Conservation (phyloP, 2,888 invertebrate genomes). For the Melipona bicolor region DNA sequence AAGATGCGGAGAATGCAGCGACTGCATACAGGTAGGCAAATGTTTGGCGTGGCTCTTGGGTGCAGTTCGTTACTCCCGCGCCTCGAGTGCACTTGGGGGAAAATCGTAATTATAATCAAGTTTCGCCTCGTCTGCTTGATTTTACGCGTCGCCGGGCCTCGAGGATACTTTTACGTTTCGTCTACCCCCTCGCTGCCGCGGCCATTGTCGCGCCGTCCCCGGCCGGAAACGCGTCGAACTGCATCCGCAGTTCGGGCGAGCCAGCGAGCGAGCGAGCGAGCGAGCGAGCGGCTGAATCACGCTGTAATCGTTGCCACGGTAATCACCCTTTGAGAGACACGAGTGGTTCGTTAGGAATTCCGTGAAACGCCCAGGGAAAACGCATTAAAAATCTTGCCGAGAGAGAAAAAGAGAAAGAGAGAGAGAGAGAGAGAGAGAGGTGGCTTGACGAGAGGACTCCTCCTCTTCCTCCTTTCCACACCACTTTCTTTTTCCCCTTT, state of each 20-base stretch:
- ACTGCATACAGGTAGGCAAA: slow-evolving; percentile 57
- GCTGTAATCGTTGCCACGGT: slow-evolving; percentile 44
- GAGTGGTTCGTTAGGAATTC: slow-evolving; percentile 57
- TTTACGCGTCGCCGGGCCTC: slow-evolving; percentile 37
- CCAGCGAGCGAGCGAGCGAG: no score
- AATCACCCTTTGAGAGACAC: slow-evolving; percentile 48
- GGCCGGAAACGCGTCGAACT: slow-evolving; percentile 17
- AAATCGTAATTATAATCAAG: slow-evolving; percentile 73
- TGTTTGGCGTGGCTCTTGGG: slow-evolving; percentile 69
- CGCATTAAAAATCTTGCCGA: slow-evolving; percentile 44
- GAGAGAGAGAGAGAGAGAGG: no score
- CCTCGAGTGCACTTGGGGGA: slow-evolving; percentile 69
- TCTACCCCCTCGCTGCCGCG: neutral
- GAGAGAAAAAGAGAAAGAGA: no score
- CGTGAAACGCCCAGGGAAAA: slow-evolving; percentile 7
- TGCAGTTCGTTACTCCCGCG: slow-evolving; percentile 69
- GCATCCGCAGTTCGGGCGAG: neutral
- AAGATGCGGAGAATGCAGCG: slow-evolving; percentile 60
- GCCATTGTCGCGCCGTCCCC: slow-evolving; percentile 5
- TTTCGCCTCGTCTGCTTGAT: slow-evolving; percentile 45
- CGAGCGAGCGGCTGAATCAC: slow-evolving; percentile 6
- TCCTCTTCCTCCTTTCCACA: no score
- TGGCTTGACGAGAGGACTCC: slow-evolving; percentile 11
- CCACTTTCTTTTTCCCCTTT: neutral
- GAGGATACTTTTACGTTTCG: slow-evolving; percentile 42